Conservation (phyloP, 2,797 vertebrate species). For the Oophaga sylvatica region DNA sequence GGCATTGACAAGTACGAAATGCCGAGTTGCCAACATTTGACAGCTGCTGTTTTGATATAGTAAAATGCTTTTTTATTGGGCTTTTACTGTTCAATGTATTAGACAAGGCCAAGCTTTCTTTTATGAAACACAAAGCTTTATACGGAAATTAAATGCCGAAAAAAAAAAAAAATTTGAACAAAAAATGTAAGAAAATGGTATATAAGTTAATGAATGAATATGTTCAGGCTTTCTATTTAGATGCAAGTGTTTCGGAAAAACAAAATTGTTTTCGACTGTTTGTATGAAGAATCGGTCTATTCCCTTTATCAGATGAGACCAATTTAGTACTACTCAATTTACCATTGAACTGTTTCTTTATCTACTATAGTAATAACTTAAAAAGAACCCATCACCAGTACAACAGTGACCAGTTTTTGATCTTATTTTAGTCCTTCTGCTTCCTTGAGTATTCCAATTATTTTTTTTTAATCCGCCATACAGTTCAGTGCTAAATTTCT, state of each 20-base stretch:
- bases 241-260: background rate
- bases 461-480: too few relatives aligned
- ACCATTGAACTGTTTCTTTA: background rate
- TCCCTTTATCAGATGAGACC: background rate
- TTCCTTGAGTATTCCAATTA: too few relatives aligned
- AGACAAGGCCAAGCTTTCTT: constrained; percentile 38
- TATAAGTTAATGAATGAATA: background rate
- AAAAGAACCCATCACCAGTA: too few relatives aligned
- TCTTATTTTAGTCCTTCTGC: too few relatives aligned
- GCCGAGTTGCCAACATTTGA: background rate
- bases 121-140: constrained; percentile 1
- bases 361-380: background rate
- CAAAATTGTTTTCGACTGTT: background rate
- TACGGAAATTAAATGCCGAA: background rate
- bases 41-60: constrained; percentile 17
- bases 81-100: constrained; percentile 4
- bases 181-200: background rate
- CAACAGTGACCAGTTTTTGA: too few relatives aligned
- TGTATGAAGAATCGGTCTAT: background rate
- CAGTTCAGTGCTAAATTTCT: too few relatives aligned
- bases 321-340: background rate
- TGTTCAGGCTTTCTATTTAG: background rate
- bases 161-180: background rate
- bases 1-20: constrained; percentile 42
- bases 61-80: background rate